Conservation (phyloP, 2,113 vertebrate genomes). For the Melanerpes aurifrons region DNA sequence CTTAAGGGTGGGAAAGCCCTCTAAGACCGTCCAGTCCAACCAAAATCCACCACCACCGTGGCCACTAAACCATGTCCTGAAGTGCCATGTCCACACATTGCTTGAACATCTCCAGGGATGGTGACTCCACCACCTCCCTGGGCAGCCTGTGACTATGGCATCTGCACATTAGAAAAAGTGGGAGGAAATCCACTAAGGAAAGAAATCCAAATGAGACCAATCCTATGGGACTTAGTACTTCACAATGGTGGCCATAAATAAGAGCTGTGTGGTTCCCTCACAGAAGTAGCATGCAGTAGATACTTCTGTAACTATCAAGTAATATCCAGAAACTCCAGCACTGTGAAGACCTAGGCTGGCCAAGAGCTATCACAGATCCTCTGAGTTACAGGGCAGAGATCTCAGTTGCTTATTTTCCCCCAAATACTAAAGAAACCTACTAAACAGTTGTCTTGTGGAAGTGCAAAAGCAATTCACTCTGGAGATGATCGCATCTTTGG, state of each 20-base stretch:
- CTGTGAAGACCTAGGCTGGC: background rate
- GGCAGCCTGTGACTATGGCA: no score
- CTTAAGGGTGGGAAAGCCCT: no score
- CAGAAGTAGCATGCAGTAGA: background rate
- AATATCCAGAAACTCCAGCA: accelerated
- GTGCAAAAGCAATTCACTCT: background rate
- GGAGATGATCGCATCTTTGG: slow-evolving; percentile 11
- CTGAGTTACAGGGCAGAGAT: background rate
- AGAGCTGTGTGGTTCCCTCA: background rate
- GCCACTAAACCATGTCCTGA: no score
- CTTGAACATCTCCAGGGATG: no score
- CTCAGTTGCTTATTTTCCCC: background rate
- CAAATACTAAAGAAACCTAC: background rate
- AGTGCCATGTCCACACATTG: no score
- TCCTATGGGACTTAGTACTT: background rate
- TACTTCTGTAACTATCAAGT: background rate
- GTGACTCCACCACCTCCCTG: no score
- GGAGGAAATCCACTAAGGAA: background rate
- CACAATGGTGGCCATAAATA: background rate
- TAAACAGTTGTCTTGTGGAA: background rate
- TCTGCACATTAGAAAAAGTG: background rate
- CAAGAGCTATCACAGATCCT: background rate
- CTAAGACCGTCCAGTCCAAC: no score
- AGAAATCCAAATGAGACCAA: background rate
- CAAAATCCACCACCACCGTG: no score